Evolutionary conservation across 1,140 invertebrate genomes (phyloP).

Genomic region (Neodiprion lecontei): DNA sequence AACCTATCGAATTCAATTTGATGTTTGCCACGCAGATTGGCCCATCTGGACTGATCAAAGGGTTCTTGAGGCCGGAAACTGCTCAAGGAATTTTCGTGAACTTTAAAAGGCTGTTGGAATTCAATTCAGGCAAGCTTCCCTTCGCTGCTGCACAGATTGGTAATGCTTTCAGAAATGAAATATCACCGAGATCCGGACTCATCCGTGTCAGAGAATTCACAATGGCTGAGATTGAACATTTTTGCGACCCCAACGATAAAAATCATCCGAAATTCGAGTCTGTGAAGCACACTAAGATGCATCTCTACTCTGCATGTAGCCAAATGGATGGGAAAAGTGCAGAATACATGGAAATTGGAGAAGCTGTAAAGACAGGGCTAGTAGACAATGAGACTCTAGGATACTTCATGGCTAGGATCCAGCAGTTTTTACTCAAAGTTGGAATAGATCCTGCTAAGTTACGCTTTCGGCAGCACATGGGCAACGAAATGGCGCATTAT

Average conservation of each 20-base stretch:
- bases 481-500: constrained; percentile 99
- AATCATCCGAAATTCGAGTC: constrained; percentile 89
- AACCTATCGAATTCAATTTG: constrained; percentile 97
- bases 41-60: constrained; percentile 92
- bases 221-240: constrained; percentile 99
- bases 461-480: constrained; percentile 97
- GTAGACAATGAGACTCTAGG: constrained; percentile 97
- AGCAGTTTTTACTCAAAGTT: constrained; percentile 86
- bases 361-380: constrained; percentile 78
- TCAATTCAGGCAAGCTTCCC: constrained; percentile 95
- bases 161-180: constrained; percentile 98
- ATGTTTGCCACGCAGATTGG: constrained; percentile 99
- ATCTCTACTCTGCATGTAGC: constrained; percentile 93
- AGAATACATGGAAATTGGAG: constrained; percentile 73
- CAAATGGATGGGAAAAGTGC: constrained; percentile 93
- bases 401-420: constrained; percentile 97
- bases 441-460: constrained; percentile 88
- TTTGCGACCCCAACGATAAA: constrained; percentile 92
- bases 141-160: constrained; percentile 99
- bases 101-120: constrained; percentile 95
- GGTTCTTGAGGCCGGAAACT: constrained; percentile 95
- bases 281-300: constrained; percentile 76
- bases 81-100: constrained; percentile 99
- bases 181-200: constrained; percentile 96
- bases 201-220: constrained; percentile 98